Evolutionary conservation across 1,140 invertebrate species (phyloP).

Genomic region (Penaeus vannamei): DNA sequence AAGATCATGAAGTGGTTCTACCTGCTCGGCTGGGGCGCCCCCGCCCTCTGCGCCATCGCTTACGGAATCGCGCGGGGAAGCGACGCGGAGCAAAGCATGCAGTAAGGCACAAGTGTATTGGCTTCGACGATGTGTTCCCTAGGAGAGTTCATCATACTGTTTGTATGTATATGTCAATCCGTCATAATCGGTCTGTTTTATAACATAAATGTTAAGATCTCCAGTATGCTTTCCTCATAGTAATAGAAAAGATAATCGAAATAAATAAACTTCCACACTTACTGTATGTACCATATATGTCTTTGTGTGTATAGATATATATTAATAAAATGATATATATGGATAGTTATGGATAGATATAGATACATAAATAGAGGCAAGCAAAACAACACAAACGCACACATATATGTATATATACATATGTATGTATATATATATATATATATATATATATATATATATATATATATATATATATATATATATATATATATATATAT

Average conservation of each 20-base stretch:
- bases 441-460: conserved; percentile 21
- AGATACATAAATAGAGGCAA: conserved; percentile 25
- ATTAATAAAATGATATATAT: neutral
- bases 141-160: neutral
- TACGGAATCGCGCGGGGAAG: conserved; percentile 78
- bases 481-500: no score
- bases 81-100: conserved; percentile 75
- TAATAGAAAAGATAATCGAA: no score
- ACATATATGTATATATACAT: neutral
- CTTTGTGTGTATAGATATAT: neutral
- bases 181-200: no score
- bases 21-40: conserved; percentile 87
- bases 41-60: conserved; percentile 79
- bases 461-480: neutral
- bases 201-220: no score
- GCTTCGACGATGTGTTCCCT: neutral
- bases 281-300: no score
- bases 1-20: conserved; percentile 87
- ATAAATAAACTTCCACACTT: no score
- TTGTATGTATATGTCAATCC: conserved; percentile 7
- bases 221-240: no score
- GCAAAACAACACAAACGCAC: conserved; percentile 9
- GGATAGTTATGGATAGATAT: no score
- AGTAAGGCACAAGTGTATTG: conserved; percentile 74
- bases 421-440: neutral